Conservation (phyloP, 2,113 vertebrate genomes). For the Fregata magnificens region DNA sequence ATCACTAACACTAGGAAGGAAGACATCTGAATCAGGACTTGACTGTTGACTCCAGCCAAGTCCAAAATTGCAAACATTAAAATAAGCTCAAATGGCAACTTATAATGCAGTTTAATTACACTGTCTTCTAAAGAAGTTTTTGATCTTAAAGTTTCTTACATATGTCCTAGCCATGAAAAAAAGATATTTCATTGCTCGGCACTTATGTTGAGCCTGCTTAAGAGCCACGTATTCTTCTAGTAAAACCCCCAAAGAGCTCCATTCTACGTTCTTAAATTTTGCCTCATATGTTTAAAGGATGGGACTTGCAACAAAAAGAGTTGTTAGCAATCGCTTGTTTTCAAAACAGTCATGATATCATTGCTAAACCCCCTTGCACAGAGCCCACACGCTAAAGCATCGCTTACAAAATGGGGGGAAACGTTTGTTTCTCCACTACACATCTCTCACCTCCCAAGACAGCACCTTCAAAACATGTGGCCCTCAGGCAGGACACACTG, state of each 20-base stretch:
- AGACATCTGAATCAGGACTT: not conserved
- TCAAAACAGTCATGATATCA: not conserved
- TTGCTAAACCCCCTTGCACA: not conserved
- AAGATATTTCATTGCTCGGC: not conserved
- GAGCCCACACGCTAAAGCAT: rapidly evolving
- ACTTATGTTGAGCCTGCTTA: not conserved
- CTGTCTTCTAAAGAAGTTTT: not conserved
- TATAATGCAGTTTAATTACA: not conserved
- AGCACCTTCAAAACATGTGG: not conserved
- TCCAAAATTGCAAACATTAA: not conserved
- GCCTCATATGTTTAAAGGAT: not conserved
- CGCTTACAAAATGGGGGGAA: not conserved
- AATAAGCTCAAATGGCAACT: not conserved
- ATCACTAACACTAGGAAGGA: not conserved
- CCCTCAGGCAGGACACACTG: not conserved
- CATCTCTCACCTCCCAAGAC: not conserved
- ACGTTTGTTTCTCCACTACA: rapidly evolving
- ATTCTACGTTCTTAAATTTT: not conserved
- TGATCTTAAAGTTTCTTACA: not conserved
- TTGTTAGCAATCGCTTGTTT: not conserved
- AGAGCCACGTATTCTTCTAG: not conserved
- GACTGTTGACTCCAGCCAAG: not conserved
- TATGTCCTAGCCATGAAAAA: not conserved
- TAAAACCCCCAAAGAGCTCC: not conserved
- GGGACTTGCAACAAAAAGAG: not conserved